These are phyloP conservation scores for Amphiduros pacificus DNA, from an alignment of 2,888 invertebrate genomes.

Conservation along the genomic window DNA sequence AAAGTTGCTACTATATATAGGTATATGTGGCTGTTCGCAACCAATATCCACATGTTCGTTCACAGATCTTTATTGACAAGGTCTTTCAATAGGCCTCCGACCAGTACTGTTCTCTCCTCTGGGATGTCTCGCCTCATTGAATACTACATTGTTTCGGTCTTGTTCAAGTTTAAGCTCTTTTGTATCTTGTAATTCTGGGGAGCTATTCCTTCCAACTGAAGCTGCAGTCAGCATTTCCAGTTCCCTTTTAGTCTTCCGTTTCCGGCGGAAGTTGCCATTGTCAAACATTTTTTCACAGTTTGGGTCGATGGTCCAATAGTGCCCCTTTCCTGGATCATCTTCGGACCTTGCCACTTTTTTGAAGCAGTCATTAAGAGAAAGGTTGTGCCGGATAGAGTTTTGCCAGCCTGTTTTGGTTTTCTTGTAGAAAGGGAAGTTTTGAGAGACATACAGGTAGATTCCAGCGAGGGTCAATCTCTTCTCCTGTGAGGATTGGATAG, in stretches of 20 bases:
- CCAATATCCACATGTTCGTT: too few relatives aligned
- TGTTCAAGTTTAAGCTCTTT: too few relatives aligned
- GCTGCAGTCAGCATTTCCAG: too few relatives aligned
- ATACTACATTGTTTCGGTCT: too few relatives aligned
- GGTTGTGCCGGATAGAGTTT: slow-evolving; percentile 38
- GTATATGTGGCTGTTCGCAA: too few relatives aligned
- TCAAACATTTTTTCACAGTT: slow-evolving; percentile 33
- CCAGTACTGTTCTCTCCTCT: too few relatives aligned
- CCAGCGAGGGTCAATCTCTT: slow-evolving; percentile 32
- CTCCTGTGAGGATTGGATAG: slow-evolving; percentile 30
- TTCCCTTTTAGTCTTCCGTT: slow-evolving; percentile 21
- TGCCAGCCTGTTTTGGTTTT: slow-evolving; percentile 36
- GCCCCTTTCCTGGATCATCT: slow-evolving; percentile 27
- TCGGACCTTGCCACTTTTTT: slow-evolving; percentile 25
- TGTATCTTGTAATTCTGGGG: too few relatives aligned
- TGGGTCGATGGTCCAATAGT: slow-evolving; percentile 32
- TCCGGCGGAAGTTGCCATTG: slow-evolving; percentile 31
- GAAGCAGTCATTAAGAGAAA: slow-evolving; percentile 38
- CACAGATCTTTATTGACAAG: too few relatives aligned
- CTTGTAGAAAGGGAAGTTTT: slow-evolving; percentile 36
- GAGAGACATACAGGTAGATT: slow-evolving; percentile 32
- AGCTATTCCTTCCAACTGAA: too few relatives aligned
- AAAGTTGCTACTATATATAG: too few relatives aligned
- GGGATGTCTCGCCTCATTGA: too few relatives aligned
- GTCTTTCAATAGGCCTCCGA: too few relatives aligned